Evolutionary conservation across 2,888 invertebrate species (phyloP).

Genomic region (Slavum lentiscoides): DNA sequence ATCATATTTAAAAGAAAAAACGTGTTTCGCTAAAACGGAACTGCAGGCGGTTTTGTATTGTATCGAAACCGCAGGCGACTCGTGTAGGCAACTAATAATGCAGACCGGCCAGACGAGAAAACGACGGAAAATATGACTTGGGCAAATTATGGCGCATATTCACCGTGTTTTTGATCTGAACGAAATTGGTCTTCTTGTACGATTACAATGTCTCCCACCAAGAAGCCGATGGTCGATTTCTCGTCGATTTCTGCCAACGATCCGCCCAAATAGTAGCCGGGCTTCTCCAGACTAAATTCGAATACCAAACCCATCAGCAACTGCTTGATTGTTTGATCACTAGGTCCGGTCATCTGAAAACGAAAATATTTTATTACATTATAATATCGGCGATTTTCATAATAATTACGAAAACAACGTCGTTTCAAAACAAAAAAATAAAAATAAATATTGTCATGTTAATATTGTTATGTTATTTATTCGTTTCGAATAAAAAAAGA

Average conservation of each 20-base stretch:
- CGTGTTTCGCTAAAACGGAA: too few species aligned
- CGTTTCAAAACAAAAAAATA: too few species aligned
- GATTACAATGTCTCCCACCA: constrained; percentile 69
- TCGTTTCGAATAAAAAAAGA: too few species aligned
- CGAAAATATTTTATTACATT: too few species aligned
- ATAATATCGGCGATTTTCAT: too few species aligned
- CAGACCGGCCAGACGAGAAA: not conserved
- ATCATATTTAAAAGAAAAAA: too few species aligned
- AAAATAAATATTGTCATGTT: too few species aligned
- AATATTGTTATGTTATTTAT: too few species aligned
- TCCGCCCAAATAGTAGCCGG: constrained; percentile 67
- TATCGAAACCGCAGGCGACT: not conserved
- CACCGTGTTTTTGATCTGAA: constrained; percentile 65
- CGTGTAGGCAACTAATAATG: constrained; percentile 7
- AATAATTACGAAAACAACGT: too few species aligned
- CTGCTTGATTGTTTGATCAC: constrained; percentile 60
- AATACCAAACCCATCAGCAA: constrained; percentile 62
- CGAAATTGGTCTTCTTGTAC: constrained; percentile 66
- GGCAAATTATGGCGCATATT: constrained; percentile 53
- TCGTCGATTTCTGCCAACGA: constrained; percentile 69
- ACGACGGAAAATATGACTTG: not conserved
- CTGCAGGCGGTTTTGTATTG: too few species aligned
- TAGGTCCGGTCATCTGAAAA: constrained; percentile 60
- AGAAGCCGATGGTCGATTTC: constrained; percentile 64
- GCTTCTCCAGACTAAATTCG: constrained; percentile 62